phyloP scores from a whole-genome alignment of 2,797 vertebrate species.

The Typhlichthys eigenmanni region DNA sequence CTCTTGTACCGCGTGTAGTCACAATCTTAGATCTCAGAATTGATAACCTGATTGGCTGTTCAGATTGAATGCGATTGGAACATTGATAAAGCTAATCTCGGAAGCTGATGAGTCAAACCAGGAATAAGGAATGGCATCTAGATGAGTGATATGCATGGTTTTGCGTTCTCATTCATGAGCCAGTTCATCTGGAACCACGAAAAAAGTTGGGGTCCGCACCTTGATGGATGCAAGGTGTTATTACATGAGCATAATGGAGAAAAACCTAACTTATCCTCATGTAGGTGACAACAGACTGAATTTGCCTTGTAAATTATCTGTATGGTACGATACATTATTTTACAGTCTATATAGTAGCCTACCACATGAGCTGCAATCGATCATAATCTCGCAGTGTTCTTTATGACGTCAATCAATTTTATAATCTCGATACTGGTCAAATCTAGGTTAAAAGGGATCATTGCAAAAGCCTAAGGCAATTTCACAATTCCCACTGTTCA shows the following conservation, averaged over 20 bases:
- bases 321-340: constrained; percentile 31
- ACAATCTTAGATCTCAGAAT: constrained; percentile 28
- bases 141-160: constrained; percentile 15
- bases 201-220: constrained; percentile 10
- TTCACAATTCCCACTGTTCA: too few species aligned
- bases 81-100: constrained; percentile 26
- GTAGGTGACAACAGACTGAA: constrained; percentile 14
- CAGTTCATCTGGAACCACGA: constrained; percentile 17
- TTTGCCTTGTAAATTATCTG: constrained; percentile 63
- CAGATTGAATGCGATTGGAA: constrained; percentile 12
- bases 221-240: constrained; percentile 46
- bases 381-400: constrained; percentile 5
- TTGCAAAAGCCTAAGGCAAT: too few species aligned
- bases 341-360: constrained; percentile 20
- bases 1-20: constrained; percentile 1
- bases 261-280: constrained; percentile 27
- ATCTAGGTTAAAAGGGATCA: too few species aligned
- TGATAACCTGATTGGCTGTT: constrained; percentile 21
- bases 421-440: too few species aligned
- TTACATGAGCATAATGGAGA: constrained; percentile 21
- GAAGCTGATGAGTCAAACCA: constrained; percentile 43
- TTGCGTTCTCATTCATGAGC: constrained; percentile 20
- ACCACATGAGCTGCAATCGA: constrained; percentile 15
- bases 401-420: too few species aligned
- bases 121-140: constrained; percentile 50